Conservation (phyloP, 2,113 vertebrate genomes). For the Alectura lathami region DNA sequence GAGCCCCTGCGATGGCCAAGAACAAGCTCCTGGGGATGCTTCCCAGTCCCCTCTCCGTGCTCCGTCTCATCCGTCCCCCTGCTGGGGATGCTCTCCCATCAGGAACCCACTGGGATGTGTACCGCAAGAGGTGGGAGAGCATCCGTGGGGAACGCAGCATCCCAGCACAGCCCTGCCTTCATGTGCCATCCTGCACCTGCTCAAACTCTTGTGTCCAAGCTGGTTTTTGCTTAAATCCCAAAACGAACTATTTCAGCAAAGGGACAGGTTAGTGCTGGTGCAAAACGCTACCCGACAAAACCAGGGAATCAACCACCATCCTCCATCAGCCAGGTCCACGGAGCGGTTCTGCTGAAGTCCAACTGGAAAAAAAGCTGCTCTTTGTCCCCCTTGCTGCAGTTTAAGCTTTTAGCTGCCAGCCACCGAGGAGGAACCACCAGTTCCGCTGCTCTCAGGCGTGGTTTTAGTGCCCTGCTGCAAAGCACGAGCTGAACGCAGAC, state of each 20-base stretch:
- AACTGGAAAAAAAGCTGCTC: too few species aligned
- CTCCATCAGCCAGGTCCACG: fast-evolving
- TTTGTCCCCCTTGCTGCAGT: background rate
- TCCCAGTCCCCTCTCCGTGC: too few species aligned
- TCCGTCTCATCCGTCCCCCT: background rate
- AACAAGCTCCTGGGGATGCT: background rate
- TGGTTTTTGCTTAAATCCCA: background rate
- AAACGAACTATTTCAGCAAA: background rate
- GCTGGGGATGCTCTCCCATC: background rate
- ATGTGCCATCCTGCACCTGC: background rate
- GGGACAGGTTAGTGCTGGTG: fast-evolving
- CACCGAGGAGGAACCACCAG: background rate
- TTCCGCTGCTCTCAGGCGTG: background rate
- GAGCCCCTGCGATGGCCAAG: too few species aligned
- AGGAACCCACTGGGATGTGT: background rate
- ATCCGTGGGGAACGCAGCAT: fast-evolving
- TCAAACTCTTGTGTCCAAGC: background rate
- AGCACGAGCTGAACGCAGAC: background rate
- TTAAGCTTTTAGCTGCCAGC: background rate
- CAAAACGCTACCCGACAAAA: fast-evolving
- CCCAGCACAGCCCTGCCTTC: background rate
- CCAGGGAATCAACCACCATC: fast-evolving
- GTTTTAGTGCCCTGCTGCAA: background rate
- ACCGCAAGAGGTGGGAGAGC: background rate
- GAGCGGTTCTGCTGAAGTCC: fast-evolving